Evolutionary conservation across 2,888 invertebrate species (phyloP).

Genomic region (Dendrolimus pini): DNA sequence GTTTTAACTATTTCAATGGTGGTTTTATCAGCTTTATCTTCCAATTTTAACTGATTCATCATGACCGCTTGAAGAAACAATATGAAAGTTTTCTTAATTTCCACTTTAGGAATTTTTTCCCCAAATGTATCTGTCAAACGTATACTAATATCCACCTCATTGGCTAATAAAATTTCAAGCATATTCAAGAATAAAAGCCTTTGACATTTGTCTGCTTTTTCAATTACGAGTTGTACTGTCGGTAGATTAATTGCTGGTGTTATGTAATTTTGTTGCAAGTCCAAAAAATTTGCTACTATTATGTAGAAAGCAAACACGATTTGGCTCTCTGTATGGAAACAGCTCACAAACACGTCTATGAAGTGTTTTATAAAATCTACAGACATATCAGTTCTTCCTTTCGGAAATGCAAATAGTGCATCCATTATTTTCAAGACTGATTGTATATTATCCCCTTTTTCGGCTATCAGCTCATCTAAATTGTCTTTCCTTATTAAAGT

Average conservation of each 20-base stretch:
- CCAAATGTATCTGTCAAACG: conserved; percentile 54
- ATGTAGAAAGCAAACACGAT: conserved; percentile 61
- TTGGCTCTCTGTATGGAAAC: conserved; percentile 51
- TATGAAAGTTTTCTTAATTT: conserved; percentile 57
- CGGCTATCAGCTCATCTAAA: conserved; percentile 47
- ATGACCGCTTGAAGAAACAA: conserved; percentile 53
- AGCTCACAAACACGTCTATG: conserved; percentile 52
- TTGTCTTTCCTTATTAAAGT: conserved; percentile 56
- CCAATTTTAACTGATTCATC: conserved; percentile 52
- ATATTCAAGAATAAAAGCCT: conserved; percentile 52
- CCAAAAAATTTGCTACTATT: conserved; percentile 44
- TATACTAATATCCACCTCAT: conserved; percentile 59
- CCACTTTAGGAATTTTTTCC: conserved; percentile 50
- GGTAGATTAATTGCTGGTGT: conserved; percentile 45
- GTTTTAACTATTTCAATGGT: conserved; percentile 52
- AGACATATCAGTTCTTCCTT: conserved; percentile 35
- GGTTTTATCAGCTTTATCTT: conserved; percentile 49
- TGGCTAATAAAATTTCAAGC: conserved; percentile 41
- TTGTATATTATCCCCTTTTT: conserved; percentile 64
- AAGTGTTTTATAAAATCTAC: conserved; percentile 48
- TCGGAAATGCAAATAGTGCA: conserved; percentile 50
- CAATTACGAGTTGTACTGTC: conserved; percentile 32
- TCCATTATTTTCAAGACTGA: conserved; percentile 63
- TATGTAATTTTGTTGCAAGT: conserved; percentile 54
- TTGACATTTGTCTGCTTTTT: conserved; percentile 47